Base-by-base conservation (phyloP, 2,113 vertebrate species). In the Pteruthius melanotis region DNA sequence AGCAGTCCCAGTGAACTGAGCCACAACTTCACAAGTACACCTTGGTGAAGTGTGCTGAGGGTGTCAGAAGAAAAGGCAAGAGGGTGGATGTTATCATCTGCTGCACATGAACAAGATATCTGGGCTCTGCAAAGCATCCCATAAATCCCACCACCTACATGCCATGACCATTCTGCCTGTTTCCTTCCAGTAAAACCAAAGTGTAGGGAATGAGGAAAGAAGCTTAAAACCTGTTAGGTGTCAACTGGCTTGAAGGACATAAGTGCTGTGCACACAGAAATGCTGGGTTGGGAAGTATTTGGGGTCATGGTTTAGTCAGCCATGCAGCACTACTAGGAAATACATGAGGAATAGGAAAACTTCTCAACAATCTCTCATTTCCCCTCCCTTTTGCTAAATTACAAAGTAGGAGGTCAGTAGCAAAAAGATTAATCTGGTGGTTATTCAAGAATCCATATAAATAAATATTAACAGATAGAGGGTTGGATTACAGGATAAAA, bases 231-330 rank as follows among this genome's bases (percentile, higher is more conserved):
- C 13, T 22, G 10, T 23, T 42, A 59, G 9, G 19, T 14, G 24
- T 71, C 30, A 39, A 0, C 1, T 57, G 68, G 12, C 45, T 74
- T 33, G 39, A 91, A 54, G 19, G 53, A 68, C 28, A 11, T 39
- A 44, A 75, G 23, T 15, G 26, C 15, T 50, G 27, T 30, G 42
- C 26, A 35, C 19, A 57, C 17, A 61, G 0, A 0, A 52, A 37
- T 11, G 10, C n/a, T 31, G n/a, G 15, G 26, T 4, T 80, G 49
- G 40, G 40, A 76, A 74, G 37, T 33, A 69, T 11, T 74, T 65
- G 31, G 27, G 28, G 20, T 66, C 63, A 69, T 2, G 3, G 28
- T 45, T 91, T 84, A 84, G 26, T 82, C 18, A 69, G 66, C 30
- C 82, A 35, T 0, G 2, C 42, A 53, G 37, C 27, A 27, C 35